These are phyloP conservation scores for Branchellion lobata DNA, from an alignment of 2,888 invertebrate species.

Conservation along the genomic window DNA sequence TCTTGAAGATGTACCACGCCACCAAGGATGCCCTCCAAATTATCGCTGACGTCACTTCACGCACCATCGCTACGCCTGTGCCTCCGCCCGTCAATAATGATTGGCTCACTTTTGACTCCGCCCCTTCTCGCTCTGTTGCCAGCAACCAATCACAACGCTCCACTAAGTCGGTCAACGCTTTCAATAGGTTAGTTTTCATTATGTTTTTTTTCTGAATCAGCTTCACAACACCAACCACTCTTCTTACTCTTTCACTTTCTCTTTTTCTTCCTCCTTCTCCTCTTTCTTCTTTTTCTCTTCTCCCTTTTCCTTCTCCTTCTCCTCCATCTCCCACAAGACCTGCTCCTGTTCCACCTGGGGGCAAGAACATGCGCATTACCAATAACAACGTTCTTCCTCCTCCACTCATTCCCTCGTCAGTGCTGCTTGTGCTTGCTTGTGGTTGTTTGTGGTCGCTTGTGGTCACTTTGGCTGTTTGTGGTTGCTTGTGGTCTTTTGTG, in stretches of 20 bases:
- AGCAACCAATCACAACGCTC: neutral
- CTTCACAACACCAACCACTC: neutral
- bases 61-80: conserved; percentile 89
- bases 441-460: neutral
- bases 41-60: conserved; percentile 96
- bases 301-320: neutral
- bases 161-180: neutral
- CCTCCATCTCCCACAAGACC: conserved; percentile 26
- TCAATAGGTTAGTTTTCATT: neutral
- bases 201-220: neutral
- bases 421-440: neutral
- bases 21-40: conserved; percentile 96
- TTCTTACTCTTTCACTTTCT: neutral
- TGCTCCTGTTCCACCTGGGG: conserved; percentile 36
- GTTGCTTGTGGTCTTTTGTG: neutral
- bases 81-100: conserved; percentile 97
- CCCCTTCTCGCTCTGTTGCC: neutral
- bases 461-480: neutral
- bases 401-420: conserved; percentile 23
- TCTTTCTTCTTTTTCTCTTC: conserved; percentile 32
- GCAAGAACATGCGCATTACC: neutral
- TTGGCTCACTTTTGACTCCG: conserved; percentile 66
- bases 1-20: conserved; percentile 98
- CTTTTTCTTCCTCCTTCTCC: neutral
- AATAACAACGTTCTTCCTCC: conserved; percentile 8